phyloP scores from a whole-genome alignment of 2,113 vertebrate species.

The Silurus asotus region DNA sequence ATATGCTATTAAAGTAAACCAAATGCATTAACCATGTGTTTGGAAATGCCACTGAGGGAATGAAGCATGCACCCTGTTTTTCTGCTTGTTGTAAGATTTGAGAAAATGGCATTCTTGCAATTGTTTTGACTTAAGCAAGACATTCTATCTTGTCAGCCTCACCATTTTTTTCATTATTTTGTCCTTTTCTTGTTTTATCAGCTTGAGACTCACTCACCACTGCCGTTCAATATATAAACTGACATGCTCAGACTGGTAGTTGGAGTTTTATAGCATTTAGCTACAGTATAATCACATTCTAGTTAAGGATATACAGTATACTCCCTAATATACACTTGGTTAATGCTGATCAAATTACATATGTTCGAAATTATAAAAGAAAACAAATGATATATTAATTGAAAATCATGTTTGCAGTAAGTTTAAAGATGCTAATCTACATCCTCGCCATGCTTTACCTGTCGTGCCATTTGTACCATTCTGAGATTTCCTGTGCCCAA shows the following conservation, averaged over 20 bases:
- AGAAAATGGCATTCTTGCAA: not conserved
- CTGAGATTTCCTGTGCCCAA: conserved; percentile 77
- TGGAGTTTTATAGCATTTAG: not conserved
- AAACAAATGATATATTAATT: not conserved
- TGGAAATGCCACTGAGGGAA: not conserved
- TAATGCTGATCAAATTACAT: not conserved
- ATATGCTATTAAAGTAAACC: not conserved
- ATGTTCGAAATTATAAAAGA: not conserved
- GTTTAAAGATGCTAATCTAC: not conserved
- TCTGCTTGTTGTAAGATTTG: not conserved
- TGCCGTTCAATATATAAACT: not conserved
- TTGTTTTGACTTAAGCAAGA: not conserved
- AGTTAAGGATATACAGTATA: not conserved
- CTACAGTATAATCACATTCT: not conserved
- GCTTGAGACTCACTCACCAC: not conserved
- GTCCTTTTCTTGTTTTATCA: not conserved
- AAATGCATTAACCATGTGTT: not conserved
- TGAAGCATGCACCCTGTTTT: not conserved
- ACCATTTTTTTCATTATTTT: not conserved
- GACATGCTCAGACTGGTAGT: not conserved
- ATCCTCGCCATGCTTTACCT: conserved; percentile 61
- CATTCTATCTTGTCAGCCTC: not conserved
- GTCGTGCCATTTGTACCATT: conserved; percentile 76
- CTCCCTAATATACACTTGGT: not conserved
- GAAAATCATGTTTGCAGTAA: not conserved